Evolutionary conservation across 2,113 vertebrate species (phyloP), one percentile per base, ranked within the genome.

Genomic region (Dascyllus trimaculatus): DNA sequence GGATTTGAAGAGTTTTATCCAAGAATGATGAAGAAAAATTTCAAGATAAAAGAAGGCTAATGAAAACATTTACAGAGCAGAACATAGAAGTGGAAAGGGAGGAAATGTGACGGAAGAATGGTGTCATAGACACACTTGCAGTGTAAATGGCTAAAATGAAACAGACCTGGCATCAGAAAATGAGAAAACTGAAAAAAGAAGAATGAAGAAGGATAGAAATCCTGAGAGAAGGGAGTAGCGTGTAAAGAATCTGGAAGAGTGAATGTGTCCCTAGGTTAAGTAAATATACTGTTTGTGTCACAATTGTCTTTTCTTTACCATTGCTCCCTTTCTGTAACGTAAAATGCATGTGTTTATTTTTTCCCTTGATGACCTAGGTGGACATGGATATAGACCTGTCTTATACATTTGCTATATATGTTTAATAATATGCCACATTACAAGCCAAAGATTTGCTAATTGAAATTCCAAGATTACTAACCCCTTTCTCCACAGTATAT

Each of bases 21-120:
- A 98, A 97, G 97, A 98, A 97, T 97, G 95, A 96, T 96, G 97
- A 98, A 98, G 97, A 98, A 85, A 81, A 97, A 95, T 95, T 96
- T 95, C 96, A 98, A 98, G 97, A 98, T 98, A 97, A 98, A 96
- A 96, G 97, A 97, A 98, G 97, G 96, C 97, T 97, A 96, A 97
- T 98, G 97, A 89, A 97, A 90, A 98, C 91, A 95, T 95, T 95
- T 97, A 96, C 96, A 98, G 97, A 97, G 96, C 97, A 98, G 96
- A 97, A 97, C 96, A 96, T 96, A 96, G 96, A 96, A 95, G 96
- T 96, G 97, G 95, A 97, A 96, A 96, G 96, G 97, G 97, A 96
- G 95, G 95, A 95, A 96, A 96, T 85, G 76, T 95, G 97, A 97
- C 96, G 95, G 96, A 98, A 97, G 96, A 98, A 96, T 96, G 96